Evolutionary conservation across 2,888 invertebrate genomes (phyloP), one percentile per base, ranked within the genome.

Genomic region (Arctia plantaginis): DNA sequence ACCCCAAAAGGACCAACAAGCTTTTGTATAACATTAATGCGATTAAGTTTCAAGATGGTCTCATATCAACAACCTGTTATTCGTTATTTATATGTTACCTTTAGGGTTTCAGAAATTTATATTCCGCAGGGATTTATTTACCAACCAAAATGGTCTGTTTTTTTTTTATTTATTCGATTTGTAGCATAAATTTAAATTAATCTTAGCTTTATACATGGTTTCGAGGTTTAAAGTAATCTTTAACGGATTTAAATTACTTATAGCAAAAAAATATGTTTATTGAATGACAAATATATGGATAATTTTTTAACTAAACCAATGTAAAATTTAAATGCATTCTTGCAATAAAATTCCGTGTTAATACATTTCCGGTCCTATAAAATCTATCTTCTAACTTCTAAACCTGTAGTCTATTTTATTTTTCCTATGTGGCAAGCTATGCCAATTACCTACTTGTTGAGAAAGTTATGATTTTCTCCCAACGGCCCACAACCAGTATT

Each of bases 1-100:
- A 51, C 69, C 51, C 65, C 39, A 65, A 73, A 73, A 73, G 51
- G 65, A 55, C 33, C 30, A 65, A 73, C 39, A 73, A 73, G 10
- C 62, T 69, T 35, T 51, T 66, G 51, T 65, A 64, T 39, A 66
- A 69, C 27, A 68, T 69, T 51, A 69, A 51, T 39, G 23, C 64
- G 73, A 35, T 65, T 65, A 39, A 55, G 47, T 73, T 73, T 69
- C 39, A 23, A 55, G 27, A 39, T 69, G n/a, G 18, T 62, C 62
- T 47, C 65, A 65, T 35, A 15, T 65, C 35, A 69, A 64, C 20
- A 67, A 39, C 30, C 51, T 69, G 55, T 69, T 67, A 41, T 39
- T 59, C 27, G 33, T 44, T 62, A 67, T 73, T 68, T 68, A 68
- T 27, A 27, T 27, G 64, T 67, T 72, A 13, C 35, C 51, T 67